Percentiles rank a stretch among this genome's conserved stretches.
Conservation (phyloP, 2,888 invertebrate species). For the Drosophila planitibia region DNA sequence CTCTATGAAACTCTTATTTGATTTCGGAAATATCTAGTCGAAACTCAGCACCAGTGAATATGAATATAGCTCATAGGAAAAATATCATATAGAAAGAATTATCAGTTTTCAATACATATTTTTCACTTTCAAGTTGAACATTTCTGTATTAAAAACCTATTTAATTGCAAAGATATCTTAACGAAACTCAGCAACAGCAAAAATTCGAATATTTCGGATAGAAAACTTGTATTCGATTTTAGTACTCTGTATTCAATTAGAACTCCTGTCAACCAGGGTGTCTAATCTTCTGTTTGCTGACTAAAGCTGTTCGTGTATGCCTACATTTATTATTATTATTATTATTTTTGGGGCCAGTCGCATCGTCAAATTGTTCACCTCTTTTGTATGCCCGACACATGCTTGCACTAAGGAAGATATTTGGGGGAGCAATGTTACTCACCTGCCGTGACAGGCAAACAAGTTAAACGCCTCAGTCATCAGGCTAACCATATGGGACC, state of each 20-base stretch:
- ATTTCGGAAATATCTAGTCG: background rate
- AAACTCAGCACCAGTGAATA: background rate
- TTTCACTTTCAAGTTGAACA: background rate
- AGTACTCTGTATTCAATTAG: background rate
- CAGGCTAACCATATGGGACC: slow-evolving; percentile 51
- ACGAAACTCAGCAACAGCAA: background rate
- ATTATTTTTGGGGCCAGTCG: slow-evolving; percentile 11
- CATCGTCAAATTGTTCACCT: slow-evolving; percentile 20
- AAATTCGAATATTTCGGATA: background rate
- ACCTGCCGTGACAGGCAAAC: slow-evolving; percentile 66
- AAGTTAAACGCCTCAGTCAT: slow-evolving; percentile 57
- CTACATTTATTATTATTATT: slow-evolving; percentile 16
- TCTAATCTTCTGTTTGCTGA: slow-evolving; percentile 3
- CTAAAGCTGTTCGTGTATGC: background rate
- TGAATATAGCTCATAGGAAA: background rate
- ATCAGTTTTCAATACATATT: background rate
- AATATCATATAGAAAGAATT: background rate
- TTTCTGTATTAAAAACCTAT: background rate
- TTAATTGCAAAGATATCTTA: background rate
- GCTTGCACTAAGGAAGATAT: slow-evolving; percentile 44
- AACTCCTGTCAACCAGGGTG: slow-evolving; percentile 3
- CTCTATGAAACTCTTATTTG: background rate
- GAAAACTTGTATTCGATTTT: background rate
- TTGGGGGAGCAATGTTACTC: slow-evolving; percentile 57
- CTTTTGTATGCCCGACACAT: slow-evolving; percentile 69